Base-by-base conservation (phyloP, 2,888 invertebrate species). In the Ophion slaviceki region DNA sequence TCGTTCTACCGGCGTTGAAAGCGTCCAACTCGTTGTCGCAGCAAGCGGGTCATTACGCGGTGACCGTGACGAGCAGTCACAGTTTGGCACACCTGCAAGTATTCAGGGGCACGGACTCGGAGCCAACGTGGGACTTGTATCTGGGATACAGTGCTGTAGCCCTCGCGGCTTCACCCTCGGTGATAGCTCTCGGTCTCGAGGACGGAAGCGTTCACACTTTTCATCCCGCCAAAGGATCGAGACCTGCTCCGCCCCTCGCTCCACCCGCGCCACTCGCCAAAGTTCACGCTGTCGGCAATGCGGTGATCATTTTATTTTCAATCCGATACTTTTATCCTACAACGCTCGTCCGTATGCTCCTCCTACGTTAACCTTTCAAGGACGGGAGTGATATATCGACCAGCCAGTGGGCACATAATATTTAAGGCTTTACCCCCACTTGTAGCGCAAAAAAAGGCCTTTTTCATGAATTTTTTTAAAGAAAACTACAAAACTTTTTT, bases 171-270 rank as follows among this genome's bases (percentile, higher is more conserved):
- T 92, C 94, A 3, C 92, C 93, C 1, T 89, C 92, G n/a, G 91
- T 94, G 17, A 91, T 93, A 72, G 94, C 92, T 20, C 87, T 94
- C 10, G 92, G 91, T 32, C 87, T 93, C 40, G 93, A 93, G 83
- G 94, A 94, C 71, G 93, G 94, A 17, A 93, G 92, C 86, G 89
- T 93, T 84, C 92, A 93, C 86, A 93, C 91, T 11, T 94, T 94
- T 86, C 90, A 93, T 90, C 93, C 93, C 4, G 91, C 90, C 0
- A 93, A 92, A 86, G 93, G 94, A 80, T 91, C 92, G 11, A 89
- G 94, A 36, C 92, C 92, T 11, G 91, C 92, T 11, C 93, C 94
- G 3, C 93, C 94, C 1, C 83, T 94, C 28, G 92, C 92, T 14
- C 94, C 94, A 5, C 93, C 93, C 47, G 92, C 94, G 28, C 94